These are phyloP conservation scores for Tenrec ecaudatus DNA, from an alignment of 2,113 vertebrate species.

Conservation along the genomic window DNA sequence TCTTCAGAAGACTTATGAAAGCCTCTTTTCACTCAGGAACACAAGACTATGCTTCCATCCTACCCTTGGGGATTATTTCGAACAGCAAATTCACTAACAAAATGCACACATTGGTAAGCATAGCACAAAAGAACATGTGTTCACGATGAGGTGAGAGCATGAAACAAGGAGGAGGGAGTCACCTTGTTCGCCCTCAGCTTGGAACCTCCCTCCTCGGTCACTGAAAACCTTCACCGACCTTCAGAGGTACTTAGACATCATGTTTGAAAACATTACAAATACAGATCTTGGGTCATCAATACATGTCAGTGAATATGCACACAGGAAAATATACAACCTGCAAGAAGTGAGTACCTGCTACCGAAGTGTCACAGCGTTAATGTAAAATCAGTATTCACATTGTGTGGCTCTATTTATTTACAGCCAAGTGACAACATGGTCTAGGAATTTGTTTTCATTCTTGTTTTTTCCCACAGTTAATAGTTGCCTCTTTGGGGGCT, in stretches of 20 bases:
- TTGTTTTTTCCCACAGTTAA: background rate
- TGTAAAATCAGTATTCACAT: background rate
- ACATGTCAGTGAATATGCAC: too few species aligned
- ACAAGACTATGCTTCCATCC: background rate
- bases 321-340: too few species aligned
- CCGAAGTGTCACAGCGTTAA: background rate
- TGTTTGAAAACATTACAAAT: background rate
- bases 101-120: background rate
- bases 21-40: background rate
- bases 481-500: background rate
- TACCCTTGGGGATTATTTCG: background rate
- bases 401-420: background rate
- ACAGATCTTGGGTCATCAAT: background rate
- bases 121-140: background rate
- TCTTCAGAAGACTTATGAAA: background rate
- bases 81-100: background rate
- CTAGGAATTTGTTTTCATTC: background rate
- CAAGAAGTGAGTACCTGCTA: background rate
- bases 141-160: background rate
- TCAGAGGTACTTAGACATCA: background rate
- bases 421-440: background rate
- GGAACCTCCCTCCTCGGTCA: background rate
- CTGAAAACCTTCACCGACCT: background rate
- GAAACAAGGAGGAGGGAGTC: background rate
- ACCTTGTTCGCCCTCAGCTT: background rate